Evolutionary conservation across 2,113 vertebrate species (phyloP).

Genomic region (Acrocephalus arundinaceus): DNA sequence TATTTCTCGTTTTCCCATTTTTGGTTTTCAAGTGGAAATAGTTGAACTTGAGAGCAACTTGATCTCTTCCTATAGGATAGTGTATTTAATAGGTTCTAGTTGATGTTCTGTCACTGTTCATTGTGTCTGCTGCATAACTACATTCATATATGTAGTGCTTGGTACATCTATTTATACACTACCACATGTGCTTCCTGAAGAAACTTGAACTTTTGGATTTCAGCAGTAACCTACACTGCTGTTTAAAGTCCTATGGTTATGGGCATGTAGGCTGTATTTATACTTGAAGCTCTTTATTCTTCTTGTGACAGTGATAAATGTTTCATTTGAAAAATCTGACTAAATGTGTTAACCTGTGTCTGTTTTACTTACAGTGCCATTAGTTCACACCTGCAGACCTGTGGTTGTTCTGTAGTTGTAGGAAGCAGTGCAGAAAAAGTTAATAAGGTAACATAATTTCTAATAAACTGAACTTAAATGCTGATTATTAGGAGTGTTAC

Average conservation of each 20-base stretch:
- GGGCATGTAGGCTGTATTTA: not conserved
- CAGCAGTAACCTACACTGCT: not conserved
- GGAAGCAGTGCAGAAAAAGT: slow-evolving; percentile 97
- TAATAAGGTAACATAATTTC: slow-evolving; percentile 86
- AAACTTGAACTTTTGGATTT: not conserved
- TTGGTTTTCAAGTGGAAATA: not conserved
- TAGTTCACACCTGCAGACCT: slow-evolving; percentile 97
- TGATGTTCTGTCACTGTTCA: not conserved
- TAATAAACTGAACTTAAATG: not conserved
- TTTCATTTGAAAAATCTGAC: not conserved
- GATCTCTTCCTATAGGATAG: not conserved
- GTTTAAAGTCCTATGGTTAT: not conserved
- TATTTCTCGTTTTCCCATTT: not conserved
- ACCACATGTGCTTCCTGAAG: not conserved
- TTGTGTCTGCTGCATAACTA: not conserved
- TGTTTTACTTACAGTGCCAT: slow-evolving; percentile 82
- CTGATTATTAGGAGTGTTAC: not conserved
- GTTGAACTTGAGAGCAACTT: not conserved
- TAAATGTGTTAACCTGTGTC: not conserved
- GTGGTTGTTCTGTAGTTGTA: slow-evolving; percentile 95
- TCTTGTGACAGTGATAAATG: not conserved
- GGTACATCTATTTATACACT: not conserved
- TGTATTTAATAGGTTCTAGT: not conserved
- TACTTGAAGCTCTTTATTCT: not conserved
- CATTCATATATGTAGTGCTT: not conserved